Conservation (phyloP, 2,888 invertebrate species). For the Torymus auratus region DNA sequence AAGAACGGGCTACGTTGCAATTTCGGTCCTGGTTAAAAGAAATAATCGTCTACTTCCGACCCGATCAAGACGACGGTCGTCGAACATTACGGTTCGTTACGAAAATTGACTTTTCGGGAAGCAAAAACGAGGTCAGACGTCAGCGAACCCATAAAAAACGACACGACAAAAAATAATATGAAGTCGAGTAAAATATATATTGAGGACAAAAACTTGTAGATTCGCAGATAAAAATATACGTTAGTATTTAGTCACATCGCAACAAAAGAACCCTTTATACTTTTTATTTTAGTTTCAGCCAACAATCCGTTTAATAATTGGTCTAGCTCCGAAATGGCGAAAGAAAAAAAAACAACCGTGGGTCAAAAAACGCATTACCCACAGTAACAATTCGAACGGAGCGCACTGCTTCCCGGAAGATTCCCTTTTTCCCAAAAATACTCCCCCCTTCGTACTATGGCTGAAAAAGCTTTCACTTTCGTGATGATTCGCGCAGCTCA, state of each 20-base stretch:
- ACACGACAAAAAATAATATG: constrained; percentile 16
- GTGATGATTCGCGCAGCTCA: constrained; percentile 14
- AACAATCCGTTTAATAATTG: no score
- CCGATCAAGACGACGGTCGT: constrained; percentile 25
- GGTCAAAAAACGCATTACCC: no score
- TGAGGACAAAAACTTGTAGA: no score
- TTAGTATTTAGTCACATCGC: no score
- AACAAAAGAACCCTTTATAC: no score
- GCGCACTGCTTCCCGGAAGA: neutral
- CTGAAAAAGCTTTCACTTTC: constrained; percentile 35
- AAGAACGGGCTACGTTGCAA: constrained; percentile 49
- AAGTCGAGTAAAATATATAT: no score
- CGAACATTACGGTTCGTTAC: constrained; percentile 50
- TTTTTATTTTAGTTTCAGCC: no score
- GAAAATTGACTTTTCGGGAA: constrained; percentile 54
- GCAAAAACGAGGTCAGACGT: constrained; percentile 28
- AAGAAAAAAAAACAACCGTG: no score
- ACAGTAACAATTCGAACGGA: no score
- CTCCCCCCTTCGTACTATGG: neutral
- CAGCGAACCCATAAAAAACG: neutral
- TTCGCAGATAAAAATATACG: no score
- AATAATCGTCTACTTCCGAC: constrained; percentile 54
- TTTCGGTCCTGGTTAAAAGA: constrained; percentile 45
- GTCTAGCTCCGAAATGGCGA: no score
- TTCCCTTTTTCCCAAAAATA: constrained; percentile 24